These are phyloP conservation scores for Goniozus legneri DNA, from an alignment of 1,140 invertebrate genomes.

Conservation along the genomic window DNA sequence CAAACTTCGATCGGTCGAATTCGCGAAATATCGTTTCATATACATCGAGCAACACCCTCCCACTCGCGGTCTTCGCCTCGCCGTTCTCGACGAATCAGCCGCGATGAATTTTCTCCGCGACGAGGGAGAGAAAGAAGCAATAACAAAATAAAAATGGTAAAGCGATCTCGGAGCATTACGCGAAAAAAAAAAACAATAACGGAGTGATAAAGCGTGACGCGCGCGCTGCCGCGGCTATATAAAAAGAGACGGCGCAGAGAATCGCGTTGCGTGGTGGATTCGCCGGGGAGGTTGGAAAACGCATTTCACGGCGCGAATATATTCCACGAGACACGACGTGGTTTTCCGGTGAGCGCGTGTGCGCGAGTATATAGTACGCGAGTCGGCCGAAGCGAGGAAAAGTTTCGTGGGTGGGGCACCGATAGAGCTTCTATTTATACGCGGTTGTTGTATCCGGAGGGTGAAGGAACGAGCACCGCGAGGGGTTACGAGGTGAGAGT, in stretches of 20 bases:
- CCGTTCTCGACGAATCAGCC: neutral
- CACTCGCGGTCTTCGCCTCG: no score
- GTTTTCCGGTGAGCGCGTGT: slow-evolving; percentile 39
- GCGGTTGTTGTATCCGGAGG: slow-evolving; percentile 12
- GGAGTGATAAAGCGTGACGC: slow-evolving; percentile 46
- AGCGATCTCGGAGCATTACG: slow-evolving; percentile 21
- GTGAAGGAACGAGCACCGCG: no score
- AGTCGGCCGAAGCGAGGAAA: slow-evolving; percentile 16
- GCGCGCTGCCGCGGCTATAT: slow-evolving; percentile 39
- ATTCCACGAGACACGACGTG: slow-evolving; percentile 35
- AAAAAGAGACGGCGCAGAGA: slow-evolving; percentile 22
- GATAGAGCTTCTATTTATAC: slow-evolving; percentile 14
- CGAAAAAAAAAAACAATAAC: slow-evolving; percentile 41
- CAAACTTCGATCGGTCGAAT: no score
- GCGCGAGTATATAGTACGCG: slow-evolving; percentile 8
- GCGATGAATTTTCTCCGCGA: neutral
- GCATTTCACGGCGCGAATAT: slow-evolving; percentile 30
- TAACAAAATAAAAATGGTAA: slow-evolving; percentile 24
- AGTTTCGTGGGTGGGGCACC: neutral
- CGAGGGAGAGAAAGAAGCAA: neutral
- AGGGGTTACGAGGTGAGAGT: neutral
- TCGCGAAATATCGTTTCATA: no score
- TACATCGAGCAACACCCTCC: no score
- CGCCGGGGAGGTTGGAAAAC: slow-evolving; percentile 9
- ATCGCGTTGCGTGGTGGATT: slow-evolving; percentile 10